Conservation (phyloP, 2,113 vertebrate genomes). For the Rallus limicola region DNA sequence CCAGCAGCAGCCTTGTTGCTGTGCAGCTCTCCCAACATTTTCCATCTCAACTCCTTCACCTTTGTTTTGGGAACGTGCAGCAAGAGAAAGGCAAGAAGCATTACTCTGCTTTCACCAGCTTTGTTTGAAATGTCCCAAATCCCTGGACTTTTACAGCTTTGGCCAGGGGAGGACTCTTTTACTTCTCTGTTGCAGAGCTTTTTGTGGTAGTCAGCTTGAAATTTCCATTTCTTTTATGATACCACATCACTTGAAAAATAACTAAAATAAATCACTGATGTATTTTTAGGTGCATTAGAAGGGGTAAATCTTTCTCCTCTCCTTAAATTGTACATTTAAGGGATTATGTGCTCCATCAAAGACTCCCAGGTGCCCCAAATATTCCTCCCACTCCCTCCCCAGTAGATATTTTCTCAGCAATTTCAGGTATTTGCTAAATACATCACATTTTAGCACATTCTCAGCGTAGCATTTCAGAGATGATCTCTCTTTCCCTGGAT, state of each 20-base stretch:
- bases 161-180: neutral
- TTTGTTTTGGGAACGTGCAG: neutral
- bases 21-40: neutral
- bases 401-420: neutral
- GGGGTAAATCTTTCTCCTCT: neutral
- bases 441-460: neutral
- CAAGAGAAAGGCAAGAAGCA: neutral
- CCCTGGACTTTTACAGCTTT: neutral
- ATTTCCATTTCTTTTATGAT: neutral
- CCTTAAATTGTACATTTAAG: neutral
- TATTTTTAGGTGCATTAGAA: neutral
- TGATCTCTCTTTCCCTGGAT: neutral
- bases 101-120: neutral
- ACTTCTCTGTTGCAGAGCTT: neutral
- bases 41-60: neutral
- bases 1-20: neutral
- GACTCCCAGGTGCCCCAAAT: neutral
- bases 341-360: neutral
- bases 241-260: neutral
- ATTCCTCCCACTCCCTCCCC: neutral
- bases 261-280: neutral
- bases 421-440: neutral
- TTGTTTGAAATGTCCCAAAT: neutral
- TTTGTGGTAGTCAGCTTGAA: neutral
- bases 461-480: neutral